Evolutionary conservation across 2,113 vertebrate species (phyloP), one percentile per base, ranked within the genome.

Genomic region (Hucho hucho): DNA sequence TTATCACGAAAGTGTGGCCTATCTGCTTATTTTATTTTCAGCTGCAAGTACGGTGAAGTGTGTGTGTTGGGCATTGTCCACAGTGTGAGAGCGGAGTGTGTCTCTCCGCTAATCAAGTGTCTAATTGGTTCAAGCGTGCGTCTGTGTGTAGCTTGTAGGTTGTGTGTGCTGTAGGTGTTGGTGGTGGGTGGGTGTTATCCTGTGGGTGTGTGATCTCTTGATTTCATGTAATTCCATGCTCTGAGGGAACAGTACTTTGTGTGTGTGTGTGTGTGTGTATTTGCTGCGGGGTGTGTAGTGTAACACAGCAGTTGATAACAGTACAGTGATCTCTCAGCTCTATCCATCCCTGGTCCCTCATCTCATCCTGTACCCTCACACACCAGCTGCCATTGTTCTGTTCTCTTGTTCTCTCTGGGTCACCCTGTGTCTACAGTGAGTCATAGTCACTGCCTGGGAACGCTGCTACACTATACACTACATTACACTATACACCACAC

Each of bases 361-460:
- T 11, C 9, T 11, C 37, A 43, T 43, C 37, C 37, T 43, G 37
- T 43, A 43, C 37, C 82, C 86, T 90, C 86, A 84, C 37, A 43
- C 37, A 89, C 88, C 86, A 75, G 84, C 87, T 89, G 82, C 83
- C 83, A 88, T 89, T 91, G 90, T 91, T 14, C 37, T 43, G 37
- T 43, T 43, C 37, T 43, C 37, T 43, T 9, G 37, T 43, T 88
- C 86, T 88, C 84, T 72, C 74, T 69, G 83, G 81, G 82, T 87
- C 37, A 0, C 37, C 37, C 37, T 9, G 37, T 43, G 37, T 43
- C 7, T 9, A 43, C 37, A 43, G 37, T 43, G 37, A 43, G 37
- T 43, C 37, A 43, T 43, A 43, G 37, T 11, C 37, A 43, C 37
- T 43, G 37, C 37, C 37, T 11, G 37, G 9, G 37, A 43, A 9